Conservation (phyloP, 2,888 invertebrate genomes). For the Gortyna flavago region DNA sequence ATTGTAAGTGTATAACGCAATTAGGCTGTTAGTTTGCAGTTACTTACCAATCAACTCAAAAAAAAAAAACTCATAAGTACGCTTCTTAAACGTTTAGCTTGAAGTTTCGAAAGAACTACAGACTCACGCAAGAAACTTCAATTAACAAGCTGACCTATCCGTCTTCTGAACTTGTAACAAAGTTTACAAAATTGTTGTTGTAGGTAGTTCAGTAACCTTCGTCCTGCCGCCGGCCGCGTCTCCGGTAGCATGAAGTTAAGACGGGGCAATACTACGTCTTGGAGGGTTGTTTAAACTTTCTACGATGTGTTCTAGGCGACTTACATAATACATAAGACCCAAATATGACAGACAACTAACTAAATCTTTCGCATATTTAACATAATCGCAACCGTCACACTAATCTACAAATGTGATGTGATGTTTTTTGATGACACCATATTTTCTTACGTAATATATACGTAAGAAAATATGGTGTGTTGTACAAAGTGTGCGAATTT, state of each 20-base stretch:
- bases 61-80: constrained; percentile 16
- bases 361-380: not conserved
- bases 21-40: not conserved
- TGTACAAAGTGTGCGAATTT: not conserved
- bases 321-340: not conserved
- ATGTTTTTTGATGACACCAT: too few species aligned
- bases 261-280: constrained; percentile 3
- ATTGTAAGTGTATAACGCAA: not conserved
- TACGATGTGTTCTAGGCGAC: not conserved
- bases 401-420: not conserved
- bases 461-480: not conserved
- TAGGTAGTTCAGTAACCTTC: constrained; percentile 29
- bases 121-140: constrained; percentile 47
- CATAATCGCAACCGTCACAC: not conserved
- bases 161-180: constrained; percentile 54
- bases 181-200: constrained; percentile 59
- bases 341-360: not conserved
- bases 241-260: constrained; percentile 19
- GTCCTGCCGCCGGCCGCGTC: not conserved
- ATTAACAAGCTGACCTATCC: constrained; percentile 59
- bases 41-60: constrained; percentile 15
- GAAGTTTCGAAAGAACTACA: constrained; percentile 47
- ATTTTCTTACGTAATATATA: too few species aligned
- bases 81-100: constrained; percentile 42
- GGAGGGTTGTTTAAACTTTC: constrained; percentile 18